Percentiles rank a stretch among this genome's conserved stretches.
phyloP scores from a whole-genome alignment of 2,113 vertebrate species.

The Ceyx melanurus region DNA sequence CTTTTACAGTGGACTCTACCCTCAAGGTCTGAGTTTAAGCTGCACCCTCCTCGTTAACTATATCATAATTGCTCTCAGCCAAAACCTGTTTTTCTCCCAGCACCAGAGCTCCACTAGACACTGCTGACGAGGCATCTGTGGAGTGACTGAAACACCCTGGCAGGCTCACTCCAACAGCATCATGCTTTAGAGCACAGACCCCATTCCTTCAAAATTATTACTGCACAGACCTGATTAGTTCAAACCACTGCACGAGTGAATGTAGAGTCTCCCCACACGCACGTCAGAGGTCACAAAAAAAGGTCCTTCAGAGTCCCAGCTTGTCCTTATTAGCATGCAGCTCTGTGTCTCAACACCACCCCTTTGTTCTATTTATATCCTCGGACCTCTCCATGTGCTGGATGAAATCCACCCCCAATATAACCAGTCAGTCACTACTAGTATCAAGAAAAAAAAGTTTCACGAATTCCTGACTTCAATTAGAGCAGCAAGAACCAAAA shows the following conservation, averaged over 20 bases:
- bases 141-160: neutral
- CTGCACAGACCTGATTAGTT: neutral
- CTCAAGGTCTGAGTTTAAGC: conserved; percentile 58
- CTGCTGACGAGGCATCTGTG: neutral
- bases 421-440: neutral
- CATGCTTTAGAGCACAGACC: neutral
- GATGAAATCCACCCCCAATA: neutral
- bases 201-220: neutral
- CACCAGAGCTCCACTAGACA: neutral
- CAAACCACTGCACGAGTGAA: neutral
- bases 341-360: neutral
- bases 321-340: neutral
- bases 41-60: conserved; percentile 40
- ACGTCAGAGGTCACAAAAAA: neutral
- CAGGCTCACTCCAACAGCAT: neutral
- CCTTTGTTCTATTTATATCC: neutral
- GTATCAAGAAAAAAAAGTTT: neutral
- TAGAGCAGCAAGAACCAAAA: neutral
- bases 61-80: conserved; percentile 14
- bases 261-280: neutral
- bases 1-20: conserved; percentile 52
- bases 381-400: neutral
- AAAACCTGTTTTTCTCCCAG: conserved; percentile 38
- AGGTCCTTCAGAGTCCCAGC: neutral
- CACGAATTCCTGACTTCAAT: neutral